Evolutionary conservation across 2,797 vertebrate genomes (phyloP).

Genomic region (Amazona ochrocephala): DNA sequence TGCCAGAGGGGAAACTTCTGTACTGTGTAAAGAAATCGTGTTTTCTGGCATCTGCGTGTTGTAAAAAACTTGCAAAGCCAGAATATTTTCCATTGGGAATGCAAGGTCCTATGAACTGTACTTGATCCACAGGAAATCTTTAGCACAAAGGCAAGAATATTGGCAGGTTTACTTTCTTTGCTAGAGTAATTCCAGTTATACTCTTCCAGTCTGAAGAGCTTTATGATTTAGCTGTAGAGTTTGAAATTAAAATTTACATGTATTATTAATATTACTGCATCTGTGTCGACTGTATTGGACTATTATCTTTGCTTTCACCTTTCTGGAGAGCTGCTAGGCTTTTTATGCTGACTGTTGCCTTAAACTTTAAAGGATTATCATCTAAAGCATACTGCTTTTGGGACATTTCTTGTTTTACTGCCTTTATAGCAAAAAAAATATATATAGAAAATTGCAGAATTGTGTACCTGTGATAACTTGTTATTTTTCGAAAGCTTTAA

Average conservation of each 20-base stretch:
- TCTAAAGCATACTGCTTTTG: not conserved
- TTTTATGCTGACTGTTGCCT: not conserved
- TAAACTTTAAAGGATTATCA: not conserved
- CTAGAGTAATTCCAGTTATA: not conserved
- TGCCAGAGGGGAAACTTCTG: slow-evolving; percentile 22
- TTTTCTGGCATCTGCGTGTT: slow-evolving; percentile 7
- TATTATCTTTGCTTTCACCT: not conserved
- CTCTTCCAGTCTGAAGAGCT: not conserved
- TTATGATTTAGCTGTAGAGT: not conserved
- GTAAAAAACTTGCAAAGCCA: not conserved
- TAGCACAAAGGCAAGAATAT: not conserved
- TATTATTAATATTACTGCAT: not conserved
- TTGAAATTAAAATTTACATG: not conserved
- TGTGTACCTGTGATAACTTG: not conserved
- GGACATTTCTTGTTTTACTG: not conserved
- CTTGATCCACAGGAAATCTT: slow-evolving; percentile 1
- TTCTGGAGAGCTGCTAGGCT: not conserved
- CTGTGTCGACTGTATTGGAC: not conserved
- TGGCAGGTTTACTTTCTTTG: not conserved
- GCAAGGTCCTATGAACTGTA: not conserved
- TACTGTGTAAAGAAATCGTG: not conserved
- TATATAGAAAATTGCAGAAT: not conserved
- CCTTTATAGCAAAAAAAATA: not conserved
- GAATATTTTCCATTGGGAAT: slow-evolving; percentile 33
- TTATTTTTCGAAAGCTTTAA: not conserved